These are phyloP conservation scores for Frankliniella intonsa DNA, from an alignment of 2,888 invertebrate genomes.

Conservation along the genomic window DNA sequence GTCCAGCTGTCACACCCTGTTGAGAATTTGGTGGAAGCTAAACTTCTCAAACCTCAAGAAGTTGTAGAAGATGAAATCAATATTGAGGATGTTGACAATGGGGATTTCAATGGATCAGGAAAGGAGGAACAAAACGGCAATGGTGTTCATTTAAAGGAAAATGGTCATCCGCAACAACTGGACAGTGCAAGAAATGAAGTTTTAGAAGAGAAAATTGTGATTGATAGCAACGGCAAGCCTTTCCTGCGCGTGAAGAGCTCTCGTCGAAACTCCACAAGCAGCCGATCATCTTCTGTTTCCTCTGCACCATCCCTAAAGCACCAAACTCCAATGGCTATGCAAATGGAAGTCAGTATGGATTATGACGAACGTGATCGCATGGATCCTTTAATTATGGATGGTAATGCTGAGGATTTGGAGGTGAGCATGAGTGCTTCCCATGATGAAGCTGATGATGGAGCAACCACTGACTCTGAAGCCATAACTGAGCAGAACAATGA, in stretches of 20 bases:
- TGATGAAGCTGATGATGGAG: constrained; percentile 8
- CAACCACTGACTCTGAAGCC: constrained; percentile 1
- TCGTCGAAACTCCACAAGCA: background rate
- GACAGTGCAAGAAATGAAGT: background rate
- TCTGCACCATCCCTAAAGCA: background rate
- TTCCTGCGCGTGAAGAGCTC: background rate
- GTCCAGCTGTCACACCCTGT: background rate
- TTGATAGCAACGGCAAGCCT: background rate
- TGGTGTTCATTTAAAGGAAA: background rate
- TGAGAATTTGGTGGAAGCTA: background rate
- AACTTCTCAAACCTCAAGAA: background rate
- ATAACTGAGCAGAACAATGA: background rate
- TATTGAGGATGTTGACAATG: background rate
- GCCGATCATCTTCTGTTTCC: background rate
- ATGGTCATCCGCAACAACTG: background rate
- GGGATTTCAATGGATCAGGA: background rate
- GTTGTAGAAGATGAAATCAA: background rate
- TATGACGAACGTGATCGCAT: background rate
- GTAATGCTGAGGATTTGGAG: background rate
- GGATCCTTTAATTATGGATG: background rate
- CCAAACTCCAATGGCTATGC: background rate
- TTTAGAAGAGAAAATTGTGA: background rate
- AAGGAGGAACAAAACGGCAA: background rate
- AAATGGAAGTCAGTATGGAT: constrained; percentile 15
- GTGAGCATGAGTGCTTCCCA: background rate